A percentile compares a stretch with the other conserved stretches of the same genome.
These are phyloP conservation scores for Lacerta agilis DNA, from an alignment of 2,797 vertebrate species.

Conservation along the genomic window DNA sequence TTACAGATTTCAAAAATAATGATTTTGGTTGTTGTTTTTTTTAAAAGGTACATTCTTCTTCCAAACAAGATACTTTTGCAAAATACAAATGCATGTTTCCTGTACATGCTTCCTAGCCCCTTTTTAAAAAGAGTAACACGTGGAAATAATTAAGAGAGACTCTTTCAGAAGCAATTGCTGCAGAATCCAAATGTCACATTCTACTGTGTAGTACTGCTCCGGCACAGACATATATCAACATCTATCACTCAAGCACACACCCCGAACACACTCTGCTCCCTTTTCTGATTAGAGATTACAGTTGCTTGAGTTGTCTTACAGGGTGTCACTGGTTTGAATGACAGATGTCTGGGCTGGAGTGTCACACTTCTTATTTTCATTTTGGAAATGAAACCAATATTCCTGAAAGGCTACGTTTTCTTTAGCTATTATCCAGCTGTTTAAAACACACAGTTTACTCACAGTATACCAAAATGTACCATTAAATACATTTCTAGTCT, in stretches of 20 bases:
- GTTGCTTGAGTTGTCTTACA: conserved; percentile 78
- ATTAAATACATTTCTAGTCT: conserved; percentile 50
- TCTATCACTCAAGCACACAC: conserved; percentile 69
- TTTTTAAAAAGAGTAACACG: conserved; percentile 42
- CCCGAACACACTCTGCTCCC: conserved; percentile 68
- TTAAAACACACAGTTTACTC: not conserved
- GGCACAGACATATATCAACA: conserved; percentile 68
- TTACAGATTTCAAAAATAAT: conserved; percentile 45
- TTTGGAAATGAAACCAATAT: conserved; percentile 69
- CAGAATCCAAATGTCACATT: conserved; percentile 64
- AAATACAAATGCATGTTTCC: conserved; percentile 33
- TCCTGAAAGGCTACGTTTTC: conserved; percentile 51
- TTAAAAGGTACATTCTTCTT: conserved; percentile 1
- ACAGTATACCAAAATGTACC: conserved; percentile 21
- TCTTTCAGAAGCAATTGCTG: conserved; percentile 54
- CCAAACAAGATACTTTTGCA: conserved; percentile 35
- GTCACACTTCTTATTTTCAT: conserved; percentile 68
- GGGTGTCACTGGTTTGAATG: conserved; percentile 81
- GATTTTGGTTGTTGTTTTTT: conserved; percentile 17
- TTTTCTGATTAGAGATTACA: conserved; percentile 83
- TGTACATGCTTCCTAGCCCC: conserved; percentile 18
- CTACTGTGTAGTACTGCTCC: conserved; percentile 51
- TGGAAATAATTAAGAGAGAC: conserved; percentile 71
- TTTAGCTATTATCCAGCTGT: conserved; percentile 10
- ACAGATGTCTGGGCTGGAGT: conserved; percentile 78